Evolutionary conservation across 2,113 vertebrate genomes (phyloP), one percentile per base, ranked within the genome.

Genomic region (Casuarius casuarius): DNA sequence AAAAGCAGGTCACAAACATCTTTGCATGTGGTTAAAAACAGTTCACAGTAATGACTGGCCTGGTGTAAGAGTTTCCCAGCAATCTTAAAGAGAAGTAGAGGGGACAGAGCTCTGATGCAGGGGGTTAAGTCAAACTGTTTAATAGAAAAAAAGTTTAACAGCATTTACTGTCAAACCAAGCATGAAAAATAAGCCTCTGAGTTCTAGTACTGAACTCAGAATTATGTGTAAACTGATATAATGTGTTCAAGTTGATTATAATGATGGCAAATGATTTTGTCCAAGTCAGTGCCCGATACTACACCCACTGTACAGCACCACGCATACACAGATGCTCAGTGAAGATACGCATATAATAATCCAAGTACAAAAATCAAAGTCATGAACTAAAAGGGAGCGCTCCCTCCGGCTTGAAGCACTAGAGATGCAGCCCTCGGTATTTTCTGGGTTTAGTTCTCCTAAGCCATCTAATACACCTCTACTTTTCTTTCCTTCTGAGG

Each of bases 241-340:
- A 44, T 1, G 7, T 18, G 31, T n/a, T 58, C 8, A 20, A 35
- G 40, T 12, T 33, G 4, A 49, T 68, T 20, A 56, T 74, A 56
- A 68, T 48, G 9, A 13, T 6, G 11, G 28, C 44, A 59, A 22
- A 7, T 48, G 38, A 46, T 42, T 67, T 62, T 40, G 13, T 12
- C 73, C 59, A 52, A 25, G 38, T 33, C 26, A 21, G 16, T 0
- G 13, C 22, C 79, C 54, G 25, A 38, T 15, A 1, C 33, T 33
- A 7, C 18, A 44, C 7, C 25, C 58, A 29, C 22, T 11, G 5
- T 16, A 16, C 44, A 46, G 44, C 16, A 46, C 16, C 2, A 5
- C 1, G 9, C 18, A 28, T 1, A 26, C 3, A 7, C 29, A 20
- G 8, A 10, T 2, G 17, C 25, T 29, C 12, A 15, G 42, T 12